A percentile compares a stretch with the other conserved stretches of the same genome.
These are phyloP conservation scores for Taxidea taxus DNA, from an alignment of 2,113 vertebrate genomes.

Conservation along the genomic window DNA sequence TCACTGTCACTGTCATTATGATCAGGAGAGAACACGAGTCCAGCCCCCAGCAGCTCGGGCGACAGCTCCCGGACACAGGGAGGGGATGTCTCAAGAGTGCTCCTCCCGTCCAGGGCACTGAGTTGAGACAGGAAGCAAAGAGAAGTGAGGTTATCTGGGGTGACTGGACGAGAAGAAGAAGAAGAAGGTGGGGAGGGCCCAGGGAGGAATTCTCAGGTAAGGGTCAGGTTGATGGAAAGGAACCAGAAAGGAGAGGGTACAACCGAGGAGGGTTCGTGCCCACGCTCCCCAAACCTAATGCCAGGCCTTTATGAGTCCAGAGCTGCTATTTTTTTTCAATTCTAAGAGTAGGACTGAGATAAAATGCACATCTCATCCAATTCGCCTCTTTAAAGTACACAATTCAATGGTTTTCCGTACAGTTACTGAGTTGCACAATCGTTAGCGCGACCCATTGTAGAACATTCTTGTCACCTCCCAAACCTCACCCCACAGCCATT, in stretches of 20 bases:
- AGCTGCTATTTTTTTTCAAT: not conserved
- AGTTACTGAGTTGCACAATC: not conserved
- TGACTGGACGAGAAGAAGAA: not conserved
- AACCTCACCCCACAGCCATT: not conserved
- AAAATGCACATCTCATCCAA: not conserved
- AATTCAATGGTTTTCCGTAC: not conserved
- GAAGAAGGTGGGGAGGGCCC: not conserved
- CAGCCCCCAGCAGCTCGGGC: not conserved
- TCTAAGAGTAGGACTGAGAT: not conserved
- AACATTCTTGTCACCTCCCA: not conserved
- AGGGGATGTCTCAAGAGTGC: accelerated
- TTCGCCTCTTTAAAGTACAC: not conserved
- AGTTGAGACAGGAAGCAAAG: not conserved
- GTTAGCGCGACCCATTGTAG: not conserved
- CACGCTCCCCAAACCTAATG: too few relatives aligned
- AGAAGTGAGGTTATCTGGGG: not conserved
- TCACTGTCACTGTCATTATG: accelerated
- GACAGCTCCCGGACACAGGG: not conserved
- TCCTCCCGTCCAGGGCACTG: accelerated
- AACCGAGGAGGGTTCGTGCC: accelerated
- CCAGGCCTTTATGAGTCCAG: not conserved
- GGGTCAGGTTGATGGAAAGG: not conserved
- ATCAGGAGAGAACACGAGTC: not conserved
- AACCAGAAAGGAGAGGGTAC: not conserved
- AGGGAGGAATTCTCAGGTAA: not conserved